Evolutionary conservation across 2,888 invertebrate genomes (phyloP).

Genomic region (Dugesia japonica): DNA sequence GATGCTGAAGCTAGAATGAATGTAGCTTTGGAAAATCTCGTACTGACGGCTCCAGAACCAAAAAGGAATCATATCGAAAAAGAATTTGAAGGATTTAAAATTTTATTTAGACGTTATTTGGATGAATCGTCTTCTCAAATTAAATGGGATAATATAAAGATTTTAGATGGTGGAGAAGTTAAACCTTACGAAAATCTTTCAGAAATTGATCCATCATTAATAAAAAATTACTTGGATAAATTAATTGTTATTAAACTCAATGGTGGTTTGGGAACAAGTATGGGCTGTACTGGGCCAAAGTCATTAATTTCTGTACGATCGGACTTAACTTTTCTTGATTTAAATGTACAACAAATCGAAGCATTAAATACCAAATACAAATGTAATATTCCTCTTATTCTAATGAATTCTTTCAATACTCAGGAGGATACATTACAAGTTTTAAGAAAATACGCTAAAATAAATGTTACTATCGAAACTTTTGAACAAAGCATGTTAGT

Average conservation of each 20-base stretch:
- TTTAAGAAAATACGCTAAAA: constrained; percentile 72
- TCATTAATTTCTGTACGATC: constrained; percentile 47
- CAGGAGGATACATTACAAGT: constrained; percentile 88
- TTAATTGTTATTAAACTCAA: constrained; percentile 48
- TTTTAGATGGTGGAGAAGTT: constrained; percentile 68
- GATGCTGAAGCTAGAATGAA: constrained; percentile 28
- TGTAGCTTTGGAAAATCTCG: not conserved
- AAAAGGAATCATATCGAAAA: constrained; percentile 8
- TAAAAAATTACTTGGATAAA: constrained; percentile 40
- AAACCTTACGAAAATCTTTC: constrained; percentile 37
- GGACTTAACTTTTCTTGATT: constrained; percentile 48
- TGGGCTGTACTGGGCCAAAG: constrained; percentile 49
- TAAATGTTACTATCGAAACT: constrained; percentile 73
- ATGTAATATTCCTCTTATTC: constrained; percentile 80
- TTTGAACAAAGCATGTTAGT: constrained; percentile 78
- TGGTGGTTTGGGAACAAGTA: constrained; percentile 48
- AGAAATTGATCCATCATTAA: not conserved
- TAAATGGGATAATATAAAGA: constrained; percentile 79
- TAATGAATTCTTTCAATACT: constrained; percentile 99
- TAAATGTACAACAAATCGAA: constrained; percentile 49
- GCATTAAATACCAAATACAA: constrained; percentile 72
- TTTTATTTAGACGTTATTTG: constrained; percentile 67
- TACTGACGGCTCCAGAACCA: not conserved
- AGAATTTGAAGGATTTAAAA: constrained; percentile 60
- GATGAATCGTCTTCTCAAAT: constrained; percentile 60